Base-by-base conservation (phyloP, 2,888 invertebrate species). In the Protula sp. region DNA sequence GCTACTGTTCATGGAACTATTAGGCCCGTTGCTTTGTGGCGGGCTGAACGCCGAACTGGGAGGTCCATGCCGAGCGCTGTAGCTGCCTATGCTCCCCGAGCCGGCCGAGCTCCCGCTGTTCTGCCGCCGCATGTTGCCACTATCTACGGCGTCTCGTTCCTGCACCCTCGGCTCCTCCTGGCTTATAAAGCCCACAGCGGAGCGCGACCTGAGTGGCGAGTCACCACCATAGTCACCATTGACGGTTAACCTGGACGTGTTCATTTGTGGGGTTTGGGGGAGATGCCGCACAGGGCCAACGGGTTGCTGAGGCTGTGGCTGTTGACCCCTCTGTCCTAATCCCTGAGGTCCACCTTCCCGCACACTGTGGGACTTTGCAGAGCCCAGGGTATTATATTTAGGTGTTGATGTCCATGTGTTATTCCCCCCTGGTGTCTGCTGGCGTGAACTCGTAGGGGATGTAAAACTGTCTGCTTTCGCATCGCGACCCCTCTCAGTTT, bases 31-130 rank as follows among this genome's bases (percentile, higher is more conserved):
- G 9, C 19, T 53, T 9, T 53, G 53, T 9, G 53, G 9, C 3
- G 29, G 26, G 9, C 9, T 5, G 9, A 29, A 29, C 27, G 56
- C 26, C n/a, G 47, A 24, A 19, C 19, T 9, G 38, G 9, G 9
- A 9, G 19, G 9, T 56, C 47, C 48, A 47, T 50, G 48, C 5
- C 56, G 9, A 28, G 47, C 56, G 48, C 48, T 56, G 28, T 56
- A 50, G 28, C 30, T 26, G 3, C 56, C 56, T 5, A 50, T 48
- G 48, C n/a, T 50, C n/a, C n/a, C 56, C 4, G 30, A 27, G 38
- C 45, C 45, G 9, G 5, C 26, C 38, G 38, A 38, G 55, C 55
- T 55, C 14, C 19, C 19, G 26, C 26, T 48, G 14, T 3, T 27
- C 47, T 50, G 56, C 3, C 56, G 56, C 22, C 28, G 24, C n/a